A percentile compares a stretch with the other conserved stretches of the same genome.
phyloP scores from a whole-genome alignment of 2,797 vertebrate species.

The Manis javanica region DNA sequence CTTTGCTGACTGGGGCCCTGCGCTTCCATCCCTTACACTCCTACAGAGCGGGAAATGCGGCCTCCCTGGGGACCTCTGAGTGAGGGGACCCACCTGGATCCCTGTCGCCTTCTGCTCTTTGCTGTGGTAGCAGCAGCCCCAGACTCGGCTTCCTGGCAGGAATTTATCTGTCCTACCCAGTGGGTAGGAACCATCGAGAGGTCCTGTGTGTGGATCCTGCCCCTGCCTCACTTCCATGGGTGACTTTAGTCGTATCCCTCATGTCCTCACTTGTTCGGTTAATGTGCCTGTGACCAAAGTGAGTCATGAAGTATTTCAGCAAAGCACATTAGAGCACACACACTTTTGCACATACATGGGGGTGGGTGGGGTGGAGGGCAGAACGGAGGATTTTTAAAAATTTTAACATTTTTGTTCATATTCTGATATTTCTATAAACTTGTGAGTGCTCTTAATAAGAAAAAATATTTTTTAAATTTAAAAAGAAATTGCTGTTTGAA shows the following conservation, averaged over 20 bases:
- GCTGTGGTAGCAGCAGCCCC: constrained; percentile 24
- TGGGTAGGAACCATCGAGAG: neutral
- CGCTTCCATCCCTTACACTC: neutral
- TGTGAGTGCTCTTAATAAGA: neutral
- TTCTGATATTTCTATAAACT: neutral
- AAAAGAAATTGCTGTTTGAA: neutral
- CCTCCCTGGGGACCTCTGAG: neutral
- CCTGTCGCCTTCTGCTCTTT: constrained; percentile 12
- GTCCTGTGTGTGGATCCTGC: neutral
- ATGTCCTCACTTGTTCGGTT: neutral
- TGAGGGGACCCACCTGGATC: neutral
- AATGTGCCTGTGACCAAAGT: constrained; percentile 15
- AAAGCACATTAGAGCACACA: neutral
- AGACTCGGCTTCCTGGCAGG: constrained; percentile 5
- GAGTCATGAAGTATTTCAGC: neutral
- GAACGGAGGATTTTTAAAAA: neutral
- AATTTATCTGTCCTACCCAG: constrained; percentile 1
- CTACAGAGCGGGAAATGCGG: neutral
- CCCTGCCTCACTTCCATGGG: neutral
- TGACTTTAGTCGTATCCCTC: neutral
- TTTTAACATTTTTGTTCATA: neutral
- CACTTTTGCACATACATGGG: neutral
- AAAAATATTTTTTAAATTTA: neutral
- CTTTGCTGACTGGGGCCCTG: neutral
- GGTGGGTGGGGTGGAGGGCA: neutral